These are phyloP conservation scores for Protobothrops mucrosquamatus DNA, from an alignment of 2,113 vertebrate species.

Conservation along the genomic window DNA sequence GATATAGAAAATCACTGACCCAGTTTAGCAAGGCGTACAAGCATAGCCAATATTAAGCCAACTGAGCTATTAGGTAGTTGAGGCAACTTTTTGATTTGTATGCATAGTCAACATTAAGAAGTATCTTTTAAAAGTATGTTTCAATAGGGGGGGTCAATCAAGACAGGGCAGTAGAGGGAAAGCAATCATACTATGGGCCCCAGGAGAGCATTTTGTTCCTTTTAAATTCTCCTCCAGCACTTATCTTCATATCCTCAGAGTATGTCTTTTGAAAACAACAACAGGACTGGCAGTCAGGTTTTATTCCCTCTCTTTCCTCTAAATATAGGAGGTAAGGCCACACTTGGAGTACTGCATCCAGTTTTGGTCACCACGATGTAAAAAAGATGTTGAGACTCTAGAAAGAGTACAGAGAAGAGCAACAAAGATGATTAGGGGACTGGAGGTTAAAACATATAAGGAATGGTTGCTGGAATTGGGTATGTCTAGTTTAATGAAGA, in stretches of 20 bases:
- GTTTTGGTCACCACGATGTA: too few species aligned
- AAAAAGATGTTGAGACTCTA: too few species aligned
- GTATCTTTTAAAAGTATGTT: not conserved
- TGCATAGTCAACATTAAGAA: not conserved
- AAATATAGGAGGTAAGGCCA: not conserved
- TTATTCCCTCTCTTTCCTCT: not conserved
- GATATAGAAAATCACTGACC: not conserved
- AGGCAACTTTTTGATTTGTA: not conserved
- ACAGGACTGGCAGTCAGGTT: not conserved
- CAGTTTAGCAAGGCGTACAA: not conserved
- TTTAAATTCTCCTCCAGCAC: not conserved
- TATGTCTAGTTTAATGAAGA: too few species aligned
- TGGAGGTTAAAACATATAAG: too few species aligned
- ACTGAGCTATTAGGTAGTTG: not conserved
- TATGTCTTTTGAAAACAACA: not conserved
- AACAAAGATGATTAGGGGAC: too few species aligned
- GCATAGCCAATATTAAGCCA: not conserved
- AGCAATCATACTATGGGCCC: not conserved
- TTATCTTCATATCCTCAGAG: not conserved
- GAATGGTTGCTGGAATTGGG: too few species aligned
- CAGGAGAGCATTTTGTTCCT: not conserved
- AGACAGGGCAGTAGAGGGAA: not conserved
- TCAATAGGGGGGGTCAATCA: not conserved
- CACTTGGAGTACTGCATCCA: too few species aligned
- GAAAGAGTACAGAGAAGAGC: too few species aligned